Conservation (phyloP, 2,113 vertebrate genomes). For the Rhegmatorhina hoffmannsi region DNA sequence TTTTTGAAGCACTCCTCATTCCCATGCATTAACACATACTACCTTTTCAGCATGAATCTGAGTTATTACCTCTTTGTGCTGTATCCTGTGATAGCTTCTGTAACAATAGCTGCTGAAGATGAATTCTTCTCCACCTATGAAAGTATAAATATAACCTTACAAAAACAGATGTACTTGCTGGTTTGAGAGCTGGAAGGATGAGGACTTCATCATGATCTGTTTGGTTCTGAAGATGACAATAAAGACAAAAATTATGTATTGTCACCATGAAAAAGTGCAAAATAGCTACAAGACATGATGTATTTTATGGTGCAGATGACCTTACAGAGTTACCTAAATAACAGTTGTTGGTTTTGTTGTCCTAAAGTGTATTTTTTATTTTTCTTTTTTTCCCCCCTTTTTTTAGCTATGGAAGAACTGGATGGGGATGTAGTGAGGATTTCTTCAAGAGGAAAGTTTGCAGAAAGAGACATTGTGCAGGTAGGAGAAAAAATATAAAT, state of each 20-base stretch:
- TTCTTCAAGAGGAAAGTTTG: slow-evolving; percentile 93
- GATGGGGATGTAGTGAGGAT: slow-evolving; percentile 95
- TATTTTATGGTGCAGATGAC: not conserved
- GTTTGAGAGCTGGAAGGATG: not conserved
- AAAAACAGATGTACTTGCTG: not conserved
- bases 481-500: slow-evolving; percentile 68
- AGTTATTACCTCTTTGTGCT: not conserved
- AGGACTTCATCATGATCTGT: not conserved
- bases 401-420: slow-evolving; percentile 92
- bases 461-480: slow-evolving; percentile 98
- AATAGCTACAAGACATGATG: not conserved
- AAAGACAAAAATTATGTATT: not conserved
- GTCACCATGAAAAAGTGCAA: not conserved
- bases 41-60: not conserved
- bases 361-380: not conserved
- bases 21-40: not conserved
- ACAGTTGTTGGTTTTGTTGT: not conserved
- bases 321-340: not conserved
- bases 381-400: not conserved
- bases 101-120: not conserved
- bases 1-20: not conserved
- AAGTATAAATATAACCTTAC: not conserved
- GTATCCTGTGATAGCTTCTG: not conserved
- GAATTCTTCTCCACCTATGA: not conserved
- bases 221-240: not conserved